A percentile compares a stretch with the other conserved stretches of the same genome.
Conservation (phyloP, 2,888 invertebrate genomes). For the Ichneumoninae sp. region DNA sequence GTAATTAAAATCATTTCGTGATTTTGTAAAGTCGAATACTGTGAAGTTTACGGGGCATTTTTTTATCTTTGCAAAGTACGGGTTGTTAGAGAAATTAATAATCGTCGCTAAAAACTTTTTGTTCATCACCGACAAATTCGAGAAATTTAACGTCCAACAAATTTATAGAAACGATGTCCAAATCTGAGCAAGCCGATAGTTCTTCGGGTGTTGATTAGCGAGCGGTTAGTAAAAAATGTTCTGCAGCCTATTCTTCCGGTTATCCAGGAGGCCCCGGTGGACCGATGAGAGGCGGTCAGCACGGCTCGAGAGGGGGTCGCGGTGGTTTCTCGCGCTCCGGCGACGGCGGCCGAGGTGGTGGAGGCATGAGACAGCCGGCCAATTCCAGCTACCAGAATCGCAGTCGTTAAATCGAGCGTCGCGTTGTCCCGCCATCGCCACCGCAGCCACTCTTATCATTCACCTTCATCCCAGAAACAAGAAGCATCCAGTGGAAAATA, state of each 20-base stretch:
- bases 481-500: conserved; percentile 37
- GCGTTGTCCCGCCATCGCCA: conserved; percentile 60
- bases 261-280: conserved; percentile 80
- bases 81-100: too few relatives aligned
- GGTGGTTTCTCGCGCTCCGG: conserved; percentile 80
- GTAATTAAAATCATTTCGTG: too few relatives aligned
- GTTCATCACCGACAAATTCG: too few relatives aligned
- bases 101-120: not conserved
- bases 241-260: conserved; percentile 61
- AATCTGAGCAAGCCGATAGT: conserved; percentile 13
- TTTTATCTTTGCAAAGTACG: not conserved
- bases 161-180: not conserved
- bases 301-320: conserved; percentile 80
- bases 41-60: not conserved
- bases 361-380: conserved; percentile 81
- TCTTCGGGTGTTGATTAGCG: not conserved
- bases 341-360: conserved; percentile 79
- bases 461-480: conserved; percentile 52
- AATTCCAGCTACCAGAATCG: conserved; percentile 81
- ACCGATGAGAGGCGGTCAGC: conserved; percentile 81
- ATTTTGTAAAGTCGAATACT: too few relatives aligned
- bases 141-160: not conserved
- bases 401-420: conserved; percentile 77
- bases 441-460: conserved; percentile 42
- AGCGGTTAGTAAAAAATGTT: conserved; percentile 4